These are phyloP conservation scores for Temnothorax ravouxi DNA, from an alignment of 2,888 invertebrate species.

Conservation along the genomic window DNA sequence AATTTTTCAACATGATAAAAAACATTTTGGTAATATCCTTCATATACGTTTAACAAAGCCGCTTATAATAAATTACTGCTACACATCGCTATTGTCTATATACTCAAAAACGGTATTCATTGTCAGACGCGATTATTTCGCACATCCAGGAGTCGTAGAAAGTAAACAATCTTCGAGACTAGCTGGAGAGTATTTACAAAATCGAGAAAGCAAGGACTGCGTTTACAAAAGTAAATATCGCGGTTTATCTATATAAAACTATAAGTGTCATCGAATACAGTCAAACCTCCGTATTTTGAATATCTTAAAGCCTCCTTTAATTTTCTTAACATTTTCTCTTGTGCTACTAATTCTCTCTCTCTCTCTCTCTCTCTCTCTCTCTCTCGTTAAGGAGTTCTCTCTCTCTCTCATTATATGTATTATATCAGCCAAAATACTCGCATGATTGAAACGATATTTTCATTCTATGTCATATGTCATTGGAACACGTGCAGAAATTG, in stretches of 20 bases:
- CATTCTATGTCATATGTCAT: background rate
- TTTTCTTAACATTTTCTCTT: background rate
- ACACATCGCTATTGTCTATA: background rate
- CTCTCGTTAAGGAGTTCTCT: no score
- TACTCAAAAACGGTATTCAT: background rate
- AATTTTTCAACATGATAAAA: slow-evolving; percentile 5
- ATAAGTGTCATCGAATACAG: background rate
- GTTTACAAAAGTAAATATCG: slow-evolving; percentile 34
- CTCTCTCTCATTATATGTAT: background rate
- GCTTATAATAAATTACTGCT: slow-evolving; percentile 28
- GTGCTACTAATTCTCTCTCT: no score
- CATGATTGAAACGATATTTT: background rate
- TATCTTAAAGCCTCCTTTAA: background rate
- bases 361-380: no score
- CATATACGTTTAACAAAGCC: slow-evolving; percentile 26
- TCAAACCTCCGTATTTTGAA: slow-evolving; percentile 5
- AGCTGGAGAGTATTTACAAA: slow-evolving; percentile 22
- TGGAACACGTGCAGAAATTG: background rate
- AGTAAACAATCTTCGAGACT: slow-evolving; percentile 9
- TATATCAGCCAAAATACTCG: background rate
- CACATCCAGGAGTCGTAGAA: slow-evolving; percentile 1
- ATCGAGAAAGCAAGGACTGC: background rate
- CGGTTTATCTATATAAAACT: slow-evolving; percentile 17
- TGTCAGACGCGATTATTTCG: background rate
- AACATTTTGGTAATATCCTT: slow-evolving; percentile 26